These are phyloP conservation scores for Chlorospingus semifuscus DNA, from an alignment of 2,797 vertebrate species.

Conservation along the genomic window DNA sequence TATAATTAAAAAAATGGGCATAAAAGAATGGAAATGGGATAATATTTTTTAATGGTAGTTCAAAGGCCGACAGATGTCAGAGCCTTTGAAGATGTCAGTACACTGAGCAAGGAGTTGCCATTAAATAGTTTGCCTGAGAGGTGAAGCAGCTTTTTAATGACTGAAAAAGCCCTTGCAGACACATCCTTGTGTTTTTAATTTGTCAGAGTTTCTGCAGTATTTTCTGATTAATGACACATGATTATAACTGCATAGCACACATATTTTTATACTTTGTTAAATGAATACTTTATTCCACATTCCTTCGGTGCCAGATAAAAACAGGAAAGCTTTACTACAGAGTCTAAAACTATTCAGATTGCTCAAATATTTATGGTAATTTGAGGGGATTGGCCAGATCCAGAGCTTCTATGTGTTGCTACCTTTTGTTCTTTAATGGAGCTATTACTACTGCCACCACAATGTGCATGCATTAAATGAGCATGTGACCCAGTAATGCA, in stretches of 20 bases:
- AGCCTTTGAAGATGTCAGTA: conserved; percentile 85
- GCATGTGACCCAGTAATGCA: background rate
- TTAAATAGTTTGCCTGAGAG: conserved; percentile 81
- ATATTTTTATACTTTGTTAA: conserved; percentile 79
- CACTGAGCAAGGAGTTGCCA: conserved; percentile 79
- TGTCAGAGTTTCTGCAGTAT: conserved; percentile 81
- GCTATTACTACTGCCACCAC: conserved; percentile 60
- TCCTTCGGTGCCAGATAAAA: conserved; percentile 75
- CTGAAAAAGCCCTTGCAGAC: conserved; percentile 79
- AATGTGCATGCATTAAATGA: conserved; percentile 41
- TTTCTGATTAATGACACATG: conserved; percentile 83
- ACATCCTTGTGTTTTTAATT: conserved; percentile 85
- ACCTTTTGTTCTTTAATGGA: conserved; percentile 75
- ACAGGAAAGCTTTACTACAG: conserved; percentile 69
- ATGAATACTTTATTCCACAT: conserved; percentile 78
- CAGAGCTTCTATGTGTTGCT: conserved; percentile 59
- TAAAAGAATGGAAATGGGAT: conserved; percentile 91
- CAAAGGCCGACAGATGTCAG: conserved; percentile 93
- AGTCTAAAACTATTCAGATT: conserved; percentile 71
- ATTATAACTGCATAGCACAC: conserved; percentile 80
- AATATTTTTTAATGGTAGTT: conserved; percentile 92
- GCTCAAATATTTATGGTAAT: conserved; percentile 78
- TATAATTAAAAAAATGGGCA: conserved; percentile 98
- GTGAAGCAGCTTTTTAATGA: conserved; percentile 80
- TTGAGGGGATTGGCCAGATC: conserved; percentile 69